A percentile compares a stretch with the other conserved stretches of the same genome.
phyloP scores from a whole-genome alignment of 2,113 vertebrate species.

The Pycnonotus jocosus region DNA sequence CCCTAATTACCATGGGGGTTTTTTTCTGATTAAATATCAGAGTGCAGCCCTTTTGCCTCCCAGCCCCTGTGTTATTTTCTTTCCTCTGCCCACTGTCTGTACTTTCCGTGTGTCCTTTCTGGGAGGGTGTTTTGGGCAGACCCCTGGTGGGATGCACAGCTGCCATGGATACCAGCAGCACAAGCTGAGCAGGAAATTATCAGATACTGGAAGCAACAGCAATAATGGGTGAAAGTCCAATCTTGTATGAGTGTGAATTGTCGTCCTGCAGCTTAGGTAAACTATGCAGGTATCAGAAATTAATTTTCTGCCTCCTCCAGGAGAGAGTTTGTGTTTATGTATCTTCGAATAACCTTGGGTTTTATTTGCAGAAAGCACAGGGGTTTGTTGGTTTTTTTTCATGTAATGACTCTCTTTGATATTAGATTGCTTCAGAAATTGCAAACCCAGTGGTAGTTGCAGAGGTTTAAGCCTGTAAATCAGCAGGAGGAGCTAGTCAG shows the following conservation, averaged over 20 bases:
- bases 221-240: slow-evolving; percentile 21
- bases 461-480: neutral
- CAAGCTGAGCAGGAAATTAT: neutral
- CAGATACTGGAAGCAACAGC: neutral
- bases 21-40: neutral
- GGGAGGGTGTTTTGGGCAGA: neutral
- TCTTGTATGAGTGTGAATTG: neutral
- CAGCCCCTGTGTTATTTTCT: neutral
- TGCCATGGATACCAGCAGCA: slow-evolving; percentile 65
- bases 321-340: neutral
- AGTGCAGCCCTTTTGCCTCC: neutral
- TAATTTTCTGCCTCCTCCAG: slow-evolving; percentile 14
- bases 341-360: neutral
- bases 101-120: neutral
- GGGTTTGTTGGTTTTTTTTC: neutral
- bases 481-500: neutral
- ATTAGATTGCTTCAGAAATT: neutral
- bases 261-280: neutral
- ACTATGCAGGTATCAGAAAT: neutral
- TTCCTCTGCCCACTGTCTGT: neutral
- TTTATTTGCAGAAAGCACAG: neutral
- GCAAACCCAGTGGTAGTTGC: neutral
- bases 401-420: neutral
- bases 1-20: neutral
- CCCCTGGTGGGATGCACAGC: neutral